phyloP scores from a whole-genome alignment of 2,113 vertebrate genomes.

The Elgaria multicarinata region DNA sequence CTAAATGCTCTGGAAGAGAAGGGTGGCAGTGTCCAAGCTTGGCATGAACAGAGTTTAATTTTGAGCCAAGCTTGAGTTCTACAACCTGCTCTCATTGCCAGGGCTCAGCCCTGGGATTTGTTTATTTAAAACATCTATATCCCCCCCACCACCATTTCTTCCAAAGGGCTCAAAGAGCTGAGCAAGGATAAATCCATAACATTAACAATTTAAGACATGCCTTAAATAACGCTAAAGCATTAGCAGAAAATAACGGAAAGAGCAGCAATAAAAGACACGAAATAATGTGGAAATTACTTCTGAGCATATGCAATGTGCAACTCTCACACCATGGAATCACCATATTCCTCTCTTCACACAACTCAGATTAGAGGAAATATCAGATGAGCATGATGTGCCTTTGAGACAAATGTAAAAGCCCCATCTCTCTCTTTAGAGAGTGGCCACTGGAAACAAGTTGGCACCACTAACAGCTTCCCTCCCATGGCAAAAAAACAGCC shows the following conservation, averaged over 20 bases:
- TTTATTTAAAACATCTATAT: not conserved
- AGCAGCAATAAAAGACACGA: not conserved
- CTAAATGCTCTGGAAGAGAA: not conserved
- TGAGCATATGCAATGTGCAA: not conserved
- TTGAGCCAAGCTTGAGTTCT: not conserved
- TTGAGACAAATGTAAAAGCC: not conserved
- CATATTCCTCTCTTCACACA: not conserved
- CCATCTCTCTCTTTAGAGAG: not conserved
- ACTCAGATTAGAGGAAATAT: not conserved
- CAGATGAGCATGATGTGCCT: not conserved
- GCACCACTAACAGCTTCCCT: too few relatives aligned
- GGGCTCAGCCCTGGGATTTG: not conserved
- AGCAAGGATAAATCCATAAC: not conserved
- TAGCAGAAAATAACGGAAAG: not conserved
- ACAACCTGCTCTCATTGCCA: not conserved
- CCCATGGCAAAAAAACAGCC: not conserved
- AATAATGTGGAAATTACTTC: not conserved
- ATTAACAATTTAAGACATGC: not conserved
- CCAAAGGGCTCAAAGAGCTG: not conserved
- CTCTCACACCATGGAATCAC: not conserved
- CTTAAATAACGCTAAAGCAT: not conserved
- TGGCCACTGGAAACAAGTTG: not conserved
- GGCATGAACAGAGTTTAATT: not conserved
- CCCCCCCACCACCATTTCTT: not conserved
- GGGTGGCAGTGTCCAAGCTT: not conserved